A percentile compares a stretch with the other conserved stretches of the same genome.
These are phyloP conservation scores for Cliona cf. orientalis DNA, from an alignment of 37 sponge, comb jelly and placozoan species.

Conservation along the genomic window DNA sequence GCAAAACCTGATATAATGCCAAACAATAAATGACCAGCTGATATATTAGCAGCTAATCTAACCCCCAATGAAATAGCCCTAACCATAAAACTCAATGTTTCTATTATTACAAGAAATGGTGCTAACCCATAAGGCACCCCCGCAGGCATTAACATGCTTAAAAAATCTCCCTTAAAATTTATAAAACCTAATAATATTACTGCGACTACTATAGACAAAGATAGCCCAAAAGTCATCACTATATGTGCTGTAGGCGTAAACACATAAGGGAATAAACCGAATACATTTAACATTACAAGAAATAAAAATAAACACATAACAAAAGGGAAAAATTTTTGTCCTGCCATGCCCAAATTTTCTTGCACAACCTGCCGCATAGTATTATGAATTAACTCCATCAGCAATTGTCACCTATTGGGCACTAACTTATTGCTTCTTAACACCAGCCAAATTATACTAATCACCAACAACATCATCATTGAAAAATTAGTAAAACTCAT, in stretches of 20 bases:
- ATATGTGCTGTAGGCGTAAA: constrained; percentile 81
- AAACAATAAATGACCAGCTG: constrained; percentile 88
- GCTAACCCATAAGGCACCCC: constrained; percentile 74
- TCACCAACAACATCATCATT: constrained; percentile 63
- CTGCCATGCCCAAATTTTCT: constrained; percentile 72
- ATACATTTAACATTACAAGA: constrained; percentile 70
- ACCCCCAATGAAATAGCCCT: constrained; percentile 79
- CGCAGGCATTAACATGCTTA: constrained; percentile 76
- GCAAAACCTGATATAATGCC: constrained; percentile 82
- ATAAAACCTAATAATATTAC: constrained; percentile 65
- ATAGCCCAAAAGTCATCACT: constrained; percentile 75
- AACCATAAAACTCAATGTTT: constrained; percentile 71
- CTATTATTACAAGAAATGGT: constrained; percentile 66
- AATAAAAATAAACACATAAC: constrained; percentile 72
- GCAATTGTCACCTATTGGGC: constrained; percentile 54
- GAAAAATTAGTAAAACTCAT: constrained; percentile 78
- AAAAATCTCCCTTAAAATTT: constrained; percentile 55
- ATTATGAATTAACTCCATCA: constrained; percentile 66
- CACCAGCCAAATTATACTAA: constrained; percentile 54
- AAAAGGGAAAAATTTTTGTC: constrained; percentile 71
- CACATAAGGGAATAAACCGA: constrained; percentile 81
- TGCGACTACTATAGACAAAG: constrained; percentile 72
- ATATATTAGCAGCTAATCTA: constrained; percentile 78
- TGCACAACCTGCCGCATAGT: constrained; percentile 63
- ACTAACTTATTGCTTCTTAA: constrained; percentile 55